Base-by-base conservation (phyloP, 2,888 invertebrate species). In the Drosophila anomalata region DNA sequence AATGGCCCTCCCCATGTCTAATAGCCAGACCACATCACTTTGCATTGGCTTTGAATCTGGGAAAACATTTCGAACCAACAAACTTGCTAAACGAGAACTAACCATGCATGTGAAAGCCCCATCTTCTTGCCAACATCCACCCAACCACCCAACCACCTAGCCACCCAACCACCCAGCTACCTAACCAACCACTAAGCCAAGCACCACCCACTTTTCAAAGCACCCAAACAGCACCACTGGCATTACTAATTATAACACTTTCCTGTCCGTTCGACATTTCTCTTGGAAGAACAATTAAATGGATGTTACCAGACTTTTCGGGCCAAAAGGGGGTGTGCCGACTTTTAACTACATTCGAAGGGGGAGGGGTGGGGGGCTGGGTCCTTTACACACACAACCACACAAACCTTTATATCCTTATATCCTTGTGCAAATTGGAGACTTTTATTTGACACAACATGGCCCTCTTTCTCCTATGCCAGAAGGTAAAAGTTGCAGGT, bases 381-480 rank as follows among this genome's bases (percentile, higher is more conserved):
- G 12, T 12, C 29, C 29, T 11, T 33, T 33, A 33, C 33, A 33
- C 33, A 6, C 36, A 36, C 36, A 36, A 12, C 17, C 69, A 26
- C 50, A 69, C 57, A 62, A 71, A 65, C 62, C 68, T 72, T 14
- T 36, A 36, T 36, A 14, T 36, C 36, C 36, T n/a, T 60, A 72
- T 78, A 65, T 74, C 48, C 36, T 62, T 51, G 59, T 63, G 61
- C 72, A 76, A 78, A 78, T 78, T 78, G 74, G 79, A 56, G 29
- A 42, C 42, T 54, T 42, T 42, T 54, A 80, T 84, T 76, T 78
- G 79, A 72, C 78, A 73, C 73, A 58, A 75, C 66, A 69, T 77
- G 73, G 76, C 59, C 80, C 69, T 69, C 76, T 70, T 71, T 36
- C 17, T 36, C 17, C 12, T 14, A 26, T 20, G 12, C 14, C 29